These are phyloP conservation scores for Tupaia tana DNA, from an alignment of 2,113 vertebrate species.

Conservation along the genomic window DNA sequence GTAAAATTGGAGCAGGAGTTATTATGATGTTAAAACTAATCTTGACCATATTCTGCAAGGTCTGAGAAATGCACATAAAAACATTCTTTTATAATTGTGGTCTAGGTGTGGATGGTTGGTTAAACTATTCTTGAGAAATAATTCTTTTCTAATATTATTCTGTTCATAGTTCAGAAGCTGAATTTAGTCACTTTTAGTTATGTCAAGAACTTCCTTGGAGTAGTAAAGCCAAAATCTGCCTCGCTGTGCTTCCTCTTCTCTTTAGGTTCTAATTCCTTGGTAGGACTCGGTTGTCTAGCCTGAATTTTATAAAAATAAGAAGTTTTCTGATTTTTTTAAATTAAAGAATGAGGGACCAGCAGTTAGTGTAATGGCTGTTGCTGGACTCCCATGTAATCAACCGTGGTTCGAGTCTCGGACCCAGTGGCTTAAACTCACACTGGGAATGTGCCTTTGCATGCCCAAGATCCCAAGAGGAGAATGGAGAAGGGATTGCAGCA, in stretches of 20 bases:
- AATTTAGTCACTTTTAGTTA: background rate
- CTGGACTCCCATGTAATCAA: too few species aligned
- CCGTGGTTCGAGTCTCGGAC: too few species aligned
- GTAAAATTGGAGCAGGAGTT: background rate
- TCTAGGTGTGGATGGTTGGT: background rate
- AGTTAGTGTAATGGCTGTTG: too few species aligned
- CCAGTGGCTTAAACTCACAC: too few species aligned
- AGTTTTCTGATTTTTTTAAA: background rate
- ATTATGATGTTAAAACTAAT: background rate
- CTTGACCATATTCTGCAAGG: background rate
- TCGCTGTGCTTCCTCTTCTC: background rate
- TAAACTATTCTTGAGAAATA: background rate
- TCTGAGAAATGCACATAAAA: background rate
- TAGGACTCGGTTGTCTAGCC: background rate
- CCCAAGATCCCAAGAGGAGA: too few species aligned
- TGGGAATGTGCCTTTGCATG: too few species aligned
- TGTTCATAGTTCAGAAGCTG: background rate
- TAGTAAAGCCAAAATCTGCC: background rate
- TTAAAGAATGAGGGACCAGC: too few species aligned
- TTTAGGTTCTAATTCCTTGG: background rate
- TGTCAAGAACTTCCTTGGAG: background rate
- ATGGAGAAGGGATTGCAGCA: too few species aligned
- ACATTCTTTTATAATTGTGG: background rate
- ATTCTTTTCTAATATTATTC: background rate
- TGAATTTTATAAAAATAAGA: background rate